Evolutionary conservation across 2,888 invertebrate species (phyloP).

Genomic region (Aphidoletes aphidimyza): DNA sequence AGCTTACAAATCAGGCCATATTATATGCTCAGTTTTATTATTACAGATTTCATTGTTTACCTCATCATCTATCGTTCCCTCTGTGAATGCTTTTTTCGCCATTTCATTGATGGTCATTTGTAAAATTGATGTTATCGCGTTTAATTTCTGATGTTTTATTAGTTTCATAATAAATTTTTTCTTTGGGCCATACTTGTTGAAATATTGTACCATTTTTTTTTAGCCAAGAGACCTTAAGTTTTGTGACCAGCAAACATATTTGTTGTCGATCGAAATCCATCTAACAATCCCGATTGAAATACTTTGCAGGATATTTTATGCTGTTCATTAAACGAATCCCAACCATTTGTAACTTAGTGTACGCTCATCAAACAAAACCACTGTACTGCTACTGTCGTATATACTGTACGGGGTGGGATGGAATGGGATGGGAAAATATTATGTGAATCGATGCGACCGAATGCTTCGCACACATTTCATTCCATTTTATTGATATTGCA

Average conservation of each 20-base stretch:
- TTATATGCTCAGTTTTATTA: too few relatives aligned
- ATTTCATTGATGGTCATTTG: slow-evolving; percentile 47
- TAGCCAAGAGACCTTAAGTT: background rate
- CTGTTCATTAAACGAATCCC: background rate
- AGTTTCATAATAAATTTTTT: slow-evolving; percentile 21
- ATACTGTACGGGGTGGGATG: too few relatives aligned
- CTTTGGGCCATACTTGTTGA: background rate
- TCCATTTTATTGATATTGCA: slow-evolving; percentile 36
- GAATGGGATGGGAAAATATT: background rate
- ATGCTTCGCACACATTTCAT: slow-evolving; percentile 24
- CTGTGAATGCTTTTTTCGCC: background rate
- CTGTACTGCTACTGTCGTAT: too few relatives aligned
- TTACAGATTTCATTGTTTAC: background rate
- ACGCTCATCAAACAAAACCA: too few relatives aligned
- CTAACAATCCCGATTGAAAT: background rate
- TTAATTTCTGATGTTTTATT: slow-evolving; percentile 25
- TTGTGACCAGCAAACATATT: background rate
- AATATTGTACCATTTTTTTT: background rate
- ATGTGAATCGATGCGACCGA: background rate
- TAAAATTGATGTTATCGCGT: slow-evolving; percentile 29
- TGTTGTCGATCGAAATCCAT: background rate
- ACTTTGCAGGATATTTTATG: background rate
- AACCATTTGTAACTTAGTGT: background rate
- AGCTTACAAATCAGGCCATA: too few relatives aligned
- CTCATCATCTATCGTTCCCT: background rate